These are phyloP conservation scores for Acanthurus lineatus DNA, from an alignment of 2,797 vertebrate species.

Conservation along the genomic window DNA sequence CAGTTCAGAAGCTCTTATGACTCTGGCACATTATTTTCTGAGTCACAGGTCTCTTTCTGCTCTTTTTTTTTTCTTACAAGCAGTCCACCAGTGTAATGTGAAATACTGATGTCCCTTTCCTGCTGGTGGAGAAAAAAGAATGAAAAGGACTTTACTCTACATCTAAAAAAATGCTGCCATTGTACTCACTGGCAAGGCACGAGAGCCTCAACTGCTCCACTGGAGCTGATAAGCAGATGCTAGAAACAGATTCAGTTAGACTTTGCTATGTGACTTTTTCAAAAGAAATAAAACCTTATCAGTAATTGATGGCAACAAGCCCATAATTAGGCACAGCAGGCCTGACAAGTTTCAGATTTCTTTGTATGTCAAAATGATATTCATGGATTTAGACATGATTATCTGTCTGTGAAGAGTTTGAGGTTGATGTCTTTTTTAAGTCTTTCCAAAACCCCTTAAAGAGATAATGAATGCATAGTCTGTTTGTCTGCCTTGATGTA, in stretches of 20 bases:
- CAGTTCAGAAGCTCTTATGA: neutral
- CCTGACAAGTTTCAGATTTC: neutral
- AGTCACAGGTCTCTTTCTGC: constrained; percentile 25
- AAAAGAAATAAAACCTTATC: constrained; percentile 1
- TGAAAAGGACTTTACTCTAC: neutral
- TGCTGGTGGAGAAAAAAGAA: constrained; percentile 29
- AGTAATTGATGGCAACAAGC: neutral
- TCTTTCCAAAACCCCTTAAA: neutral
- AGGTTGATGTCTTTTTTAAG: neutral
- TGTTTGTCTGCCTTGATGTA: neutral
- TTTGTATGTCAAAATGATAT: neutral
- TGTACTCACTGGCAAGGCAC: neutral
- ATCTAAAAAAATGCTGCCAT: neutral
- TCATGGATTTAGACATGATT: too few species aligned
- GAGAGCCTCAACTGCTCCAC: neutral
- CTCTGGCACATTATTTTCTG: constrained; percentile 35
- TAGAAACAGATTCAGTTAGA: neutral
- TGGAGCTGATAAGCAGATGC: neutral
- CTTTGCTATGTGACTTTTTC: neutral
- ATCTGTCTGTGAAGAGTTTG: neutral
- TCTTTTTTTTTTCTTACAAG: constrained; percentile 28
- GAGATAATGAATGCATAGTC: neutral
- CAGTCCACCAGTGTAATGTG: constrained; percentile 28
- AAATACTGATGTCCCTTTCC: constrained; percentile 13
- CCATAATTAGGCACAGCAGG: neutral